Conservation (phyloP, 2,797 vertebrate species). For the Fundulus diaphanus region DNA sequence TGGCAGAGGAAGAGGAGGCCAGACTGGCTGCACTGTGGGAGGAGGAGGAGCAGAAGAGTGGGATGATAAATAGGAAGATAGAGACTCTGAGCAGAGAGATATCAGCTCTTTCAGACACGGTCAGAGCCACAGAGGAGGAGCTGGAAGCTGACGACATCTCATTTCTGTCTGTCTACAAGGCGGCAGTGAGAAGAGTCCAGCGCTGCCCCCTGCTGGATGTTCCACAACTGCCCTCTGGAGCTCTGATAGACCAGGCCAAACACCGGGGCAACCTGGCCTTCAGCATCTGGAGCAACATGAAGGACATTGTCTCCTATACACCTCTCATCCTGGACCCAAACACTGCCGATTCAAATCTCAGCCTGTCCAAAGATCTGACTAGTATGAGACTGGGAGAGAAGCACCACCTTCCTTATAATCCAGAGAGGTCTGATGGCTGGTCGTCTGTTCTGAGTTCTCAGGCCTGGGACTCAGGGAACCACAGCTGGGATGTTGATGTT, state of each 20-base stretch:
- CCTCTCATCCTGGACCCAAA: conserved; percentile 4
- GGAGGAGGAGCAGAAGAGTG: conserved; percentile 14
- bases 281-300: conserved; percentile 4
- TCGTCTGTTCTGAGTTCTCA: neutral
- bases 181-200: conserved; percentile 1
- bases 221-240: neutral
- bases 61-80: neutral
- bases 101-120: neutral
- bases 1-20: conserved; percentile 7
- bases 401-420: neutral
- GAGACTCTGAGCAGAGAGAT: neutral
- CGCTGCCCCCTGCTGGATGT: neutral
- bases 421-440: neutral
- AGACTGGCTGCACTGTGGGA: conserved; percentile 10
- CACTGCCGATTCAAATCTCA: neutral
- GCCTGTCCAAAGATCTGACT: neutral
- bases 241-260: conserved; percentile 7
- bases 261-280: conserved; percentile 3
- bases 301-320: neutral
- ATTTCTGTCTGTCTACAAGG: neutral
- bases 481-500: neutral
- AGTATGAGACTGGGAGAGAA: neutral
- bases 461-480: neutral
- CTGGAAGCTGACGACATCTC: conserved; percentile 1
- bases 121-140: conserved; percentile 9